Evolutionary conservation across 2,797 vertebrate species (phyloP), one percentile per base, ranked within the genome.

Genomic region (Moxostoma hubbsi): DNA sequence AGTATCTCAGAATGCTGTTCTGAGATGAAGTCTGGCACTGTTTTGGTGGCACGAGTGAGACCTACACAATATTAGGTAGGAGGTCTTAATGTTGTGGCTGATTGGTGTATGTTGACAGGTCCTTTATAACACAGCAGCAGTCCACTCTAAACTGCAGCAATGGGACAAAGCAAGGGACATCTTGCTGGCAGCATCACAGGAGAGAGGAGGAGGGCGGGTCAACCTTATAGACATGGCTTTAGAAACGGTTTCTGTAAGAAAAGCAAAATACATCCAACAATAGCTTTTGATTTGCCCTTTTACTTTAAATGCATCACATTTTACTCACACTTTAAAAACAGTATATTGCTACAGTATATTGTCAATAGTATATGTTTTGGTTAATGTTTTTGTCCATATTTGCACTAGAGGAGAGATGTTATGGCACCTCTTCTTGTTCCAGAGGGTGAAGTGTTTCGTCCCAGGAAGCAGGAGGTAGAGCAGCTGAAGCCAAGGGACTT

Each of bases 401-500:
- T 18, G 18, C 72, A 15, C 49, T 86, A 94, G 94, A 90, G 66
- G 16, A 63, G 74, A 66, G 88, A 91, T 85, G 13, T 82, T 12
- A 85, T 95, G 76, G 85, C 89, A 57, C 95, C 93, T 5, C 85
- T 95, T 8, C 77, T 92, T 46, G 90, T 97, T 16, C 94, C 97
- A 5, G 90, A 89, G 0, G 90, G 93, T 7, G 90, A 94, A 43
- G 91, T 98, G 76, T 98, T 99, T 87, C 92, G 94, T 54, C 97
- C 97, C 63, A 94, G 88, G 36, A 94, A 95, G 85, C 89, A 93
- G 82, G 91, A 96, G 15, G 90, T 98, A n/a, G 95, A 97, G 18
- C 93, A 95, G 79, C 91, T 98, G 76, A 86, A 93, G 71, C 92
- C 95, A 0, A 91, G 93, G 85, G 95, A 98, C 85, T 98, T 98